Evolutionary conservation across 2,797 vertebrate species (phyloP).

Genomic region (Furcifer pardalis): DNA sequence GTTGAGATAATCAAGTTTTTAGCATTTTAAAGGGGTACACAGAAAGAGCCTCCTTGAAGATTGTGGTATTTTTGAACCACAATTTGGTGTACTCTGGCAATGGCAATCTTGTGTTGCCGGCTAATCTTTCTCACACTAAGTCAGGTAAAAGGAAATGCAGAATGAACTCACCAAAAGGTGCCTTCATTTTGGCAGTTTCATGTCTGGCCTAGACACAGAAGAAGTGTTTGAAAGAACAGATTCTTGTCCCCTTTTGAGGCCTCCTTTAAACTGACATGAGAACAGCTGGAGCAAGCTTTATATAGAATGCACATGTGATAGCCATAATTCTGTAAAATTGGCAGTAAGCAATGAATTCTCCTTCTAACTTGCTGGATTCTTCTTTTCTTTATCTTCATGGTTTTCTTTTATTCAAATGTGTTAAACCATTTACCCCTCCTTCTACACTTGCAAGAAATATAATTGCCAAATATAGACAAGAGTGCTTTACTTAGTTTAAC

Average conservation of each 20-base stretch:
- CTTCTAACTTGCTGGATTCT: background rate
- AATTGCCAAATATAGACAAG: constrained; percentile 9
- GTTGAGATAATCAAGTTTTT: background rate
- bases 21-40: too few relatives aligned
- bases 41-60: too few relatives aligned
- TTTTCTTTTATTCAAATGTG: constrained; percentile 2
- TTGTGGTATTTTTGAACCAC: too few relatives aligned
- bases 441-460: background rate
- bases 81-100: too few relatives aligned
- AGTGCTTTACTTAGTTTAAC: background rate
- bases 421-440: background rate
- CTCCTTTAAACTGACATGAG: constrained; percentile 19
- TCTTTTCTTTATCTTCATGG: background rate
- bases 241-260: constrained; percentile 9
- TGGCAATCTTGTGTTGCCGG: too few relatives aligned
- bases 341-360: constrained; percentile 1
- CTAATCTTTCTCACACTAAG: too few relatives aligned
- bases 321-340: constrained; percentile 27
- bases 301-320: constrained; percentile 27
- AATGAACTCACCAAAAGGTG: too few relatives aligned
- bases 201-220: too few relatives aligned
- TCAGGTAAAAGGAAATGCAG: too few relatives aligned
- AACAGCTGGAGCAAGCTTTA: constrained; percentile 30
- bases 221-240: too few relatives aligned
- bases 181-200: too few relatives aligned